Evolutionary conservation across 2,113 vertebrate genomes (phyloP).

Genomic region (Oceanodroma tethys): DNA sequence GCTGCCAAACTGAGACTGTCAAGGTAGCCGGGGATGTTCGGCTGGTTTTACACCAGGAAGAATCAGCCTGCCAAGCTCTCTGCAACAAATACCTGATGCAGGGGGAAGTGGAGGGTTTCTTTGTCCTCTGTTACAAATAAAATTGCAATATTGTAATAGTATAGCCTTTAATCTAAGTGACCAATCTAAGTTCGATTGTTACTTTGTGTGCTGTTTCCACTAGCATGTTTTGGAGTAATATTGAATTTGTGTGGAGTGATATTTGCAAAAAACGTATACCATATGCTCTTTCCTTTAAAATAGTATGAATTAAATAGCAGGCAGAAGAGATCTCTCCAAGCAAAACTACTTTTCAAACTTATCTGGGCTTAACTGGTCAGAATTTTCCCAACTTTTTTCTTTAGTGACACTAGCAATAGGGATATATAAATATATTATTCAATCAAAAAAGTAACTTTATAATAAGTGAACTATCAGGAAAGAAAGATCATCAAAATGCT

Average conservation of each 20-base stretch:
- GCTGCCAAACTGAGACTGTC: rapidly evolving
- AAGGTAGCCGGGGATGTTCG: rapidly evolving
- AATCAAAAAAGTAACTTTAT: neutral
- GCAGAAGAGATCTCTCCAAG: neutral
- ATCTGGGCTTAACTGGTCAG: neutral
- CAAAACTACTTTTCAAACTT: neutral
- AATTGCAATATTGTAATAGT: neutral
- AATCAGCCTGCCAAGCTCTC: neutral
- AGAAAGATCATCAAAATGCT: neutral
- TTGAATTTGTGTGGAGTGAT: neutral
- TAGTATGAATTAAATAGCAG: neutral
- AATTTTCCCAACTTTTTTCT: neutral
- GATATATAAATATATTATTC: neutral
- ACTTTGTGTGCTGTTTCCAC: neutral
- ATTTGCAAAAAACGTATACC: neutral
- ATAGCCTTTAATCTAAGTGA: neutral
- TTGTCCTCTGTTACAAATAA: neutral
- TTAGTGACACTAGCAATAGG: neutral
- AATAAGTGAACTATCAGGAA: neutral
- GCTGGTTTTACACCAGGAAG: neutral
- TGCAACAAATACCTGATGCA: neutral
- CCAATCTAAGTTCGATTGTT: neutral
- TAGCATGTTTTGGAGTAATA: neutral
- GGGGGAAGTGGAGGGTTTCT: neutral
- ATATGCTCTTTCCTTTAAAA: neutral